phyloP scores from a whole-genome alignment of 2,797 vertebrate species.

The Octomys mimax region DNA sequence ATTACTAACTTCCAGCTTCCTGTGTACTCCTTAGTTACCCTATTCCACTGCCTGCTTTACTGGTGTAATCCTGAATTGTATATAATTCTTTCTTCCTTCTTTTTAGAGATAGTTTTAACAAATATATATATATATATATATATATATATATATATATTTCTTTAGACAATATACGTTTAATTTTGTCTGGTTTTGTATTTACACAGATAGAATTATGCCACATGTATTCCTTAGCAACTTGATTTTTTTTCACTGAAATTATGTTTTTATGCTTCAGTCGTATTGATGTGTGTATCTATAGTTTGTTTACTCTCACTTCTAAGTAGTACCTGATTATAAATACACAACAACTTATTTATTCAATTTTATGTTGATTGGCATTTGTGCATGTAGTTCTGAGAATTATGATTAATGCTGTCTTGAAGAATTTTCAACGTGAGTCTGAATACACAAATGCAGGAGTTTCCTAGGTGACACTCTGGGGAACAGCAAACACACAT shows the following conservation, averaged over 20 bases:
- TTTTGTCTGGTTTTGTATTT: slow-evolving; percentile 57
- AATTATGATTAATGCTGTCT: neutral
- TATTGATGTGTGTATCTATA: neutral
- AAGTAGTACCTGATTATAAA: slow-evolving; percentile 54
- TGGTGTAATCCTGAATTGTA: neutral
- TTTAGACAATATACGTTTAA: slow-evolving; percentile 34
- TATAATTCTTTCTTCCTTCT: neutral
- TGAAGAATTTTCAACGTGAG: slow-evolving; percentile 22
- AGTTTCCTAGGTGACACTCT: slow-evolving; percentile 49
- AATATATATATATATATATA: neutral
- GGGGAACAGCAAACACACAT: neutral
- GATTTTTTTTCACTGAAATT: slow-evolving; percentile 47
- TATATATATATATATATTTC: neutral
- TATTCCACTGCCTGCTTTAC: neutral
- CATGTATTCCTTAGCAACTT: slow-evolving; percentile 1
- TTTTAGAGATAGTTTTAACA: slow-evolving; percentile 35
- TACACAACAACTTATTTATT: slow-evolving; percentile 52
- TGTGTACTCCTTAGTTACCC: neutral
- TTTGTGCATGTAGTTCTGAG: slow-evolving; percentile 43
- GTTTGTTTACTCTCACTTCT: slow-evolving; percentile 52
- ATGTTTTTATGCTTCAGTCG: neutral
- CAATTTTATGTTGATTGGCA: slow-evolving; percentile 45
- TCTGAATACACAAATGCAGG: neutral
- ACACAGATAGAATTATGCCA: neutral
- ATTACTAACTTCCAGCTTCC: neutral